Base-by-base conservation (phyloP, 2,797 vertebrate species). In the Nyctalus aviator region DNA sequence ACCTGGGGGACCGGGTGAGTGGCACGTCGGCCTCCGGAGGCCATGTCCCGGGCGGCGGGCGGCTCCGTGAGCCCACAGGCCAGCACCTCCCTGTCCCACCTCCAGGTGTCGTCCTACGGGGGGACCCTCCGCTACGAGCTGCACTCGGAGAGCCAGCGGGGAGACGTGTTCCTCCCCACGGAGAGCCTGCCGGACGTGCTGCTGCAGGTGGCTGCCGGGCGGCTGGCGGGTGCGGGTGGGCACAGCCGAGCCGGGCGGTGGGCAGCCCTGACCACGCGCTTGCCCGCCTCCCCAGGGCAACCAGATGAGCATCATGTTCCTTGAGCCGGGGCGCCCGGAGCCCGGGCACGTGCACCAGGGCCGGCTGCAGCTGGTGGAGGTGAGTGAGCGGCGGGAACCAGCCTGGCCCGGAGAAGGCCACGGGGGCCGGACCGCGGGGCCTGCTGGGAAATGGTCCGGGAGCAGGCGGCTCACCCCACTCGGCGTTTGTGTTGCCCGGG, bases 271-370 rank as follows among this genome's bases (percentile, higher is more conserved):
- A 66, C 59, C 27, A 21, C 18, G 20, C 13, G 75, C 48, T 50
- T 77, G 0, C 35, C n/a, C 93, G 94, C 68, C 90, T 96, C 95
- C 94, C 37, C 97, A 99, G 99, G 99, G 99, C 2, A 99, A 99
- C 97, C 99, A 99, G 97, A 99, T 99, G 99, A 99, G 98, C 30
- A 97, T 99, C 96, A 99, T 99, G 91, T 99, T 99, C 97, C 98
- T 99, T 97, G 99, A 99, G 97, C 96, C 98, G 0, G 97, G 97
- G 9, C 99, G 99, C 92, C 98, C 99, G 0, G 96, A 97, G 6
- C 99, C 99, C 0, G 99, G 99, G 15, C 98, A 98, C 0, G 97
- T 98, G 68, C 98, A 99, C 37, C 94, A 96, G 32, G 98, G 99
- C 14, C 98, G 94, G 10, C 98, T 99, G 71, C 99, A 99, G 97